Base-by-base conservation (phyloP, 2,888 invertebrate genomes). In the Heteropelma amictum region DNA sequence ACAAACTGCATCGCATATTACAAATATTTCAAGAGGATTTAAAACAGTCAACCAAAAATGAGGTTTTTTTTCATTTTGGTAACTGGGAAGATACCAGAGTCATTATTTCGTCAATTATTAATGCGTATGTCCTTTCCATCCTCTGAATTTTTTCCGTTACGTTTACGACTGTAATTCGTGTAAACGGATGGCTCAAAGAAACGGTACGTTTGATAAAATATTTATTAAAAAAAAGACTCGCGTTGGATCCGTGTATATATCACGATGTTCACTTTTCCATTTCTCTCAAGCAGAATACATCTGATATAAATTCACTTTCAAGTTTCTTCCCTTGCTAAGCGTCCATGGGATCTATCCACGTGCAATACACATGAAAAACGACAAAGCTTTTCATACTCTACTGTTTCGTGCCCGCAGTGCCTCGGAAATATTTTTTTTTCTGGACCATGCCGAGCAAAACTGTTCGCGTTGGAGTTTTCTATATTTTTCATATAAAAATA, bases 341-440 rank as follows among this genome's bases (percentile, higher is more conserved):
- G 61, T 53, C 73, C 77, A 76, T 80, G 81, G 79, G 79, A 80
- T 75, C 77, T 71, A 78, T 78, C 35, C 82, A 77, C 76, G 81
- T 79, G 82, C 77, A 12, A 35, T 56, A 65, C 78, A 81, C 81
- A 81, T 82, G n/a, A 77, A 80, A 82, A 83, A 83, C 79, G 80
- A 78, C 81, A 83, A 81, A 67, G 81, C 83, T 83, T 83, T 85
- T 79, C 19, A 6, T 12, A 17, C 33, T 6, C 3, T 33, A 12
- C 19, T 23, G 35, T 75, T 77, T 76, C 79, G 78, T 82, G 80
- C 81, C 77, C n/a, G n/a, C n/a, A 75, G 81, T 81, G 79, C 70
- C 80, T 80, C 80, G 80, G 79, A 81, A 81, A 77, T 77, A 74
- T 61, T 53, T 42, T 60, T 77, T 65, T 47, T 23, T 60, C 3